Evolutionary conservation across 92 coral and sea anemone genomes (phyloP).

Genomic region (Zoanthus sansibaricus): DNA sequence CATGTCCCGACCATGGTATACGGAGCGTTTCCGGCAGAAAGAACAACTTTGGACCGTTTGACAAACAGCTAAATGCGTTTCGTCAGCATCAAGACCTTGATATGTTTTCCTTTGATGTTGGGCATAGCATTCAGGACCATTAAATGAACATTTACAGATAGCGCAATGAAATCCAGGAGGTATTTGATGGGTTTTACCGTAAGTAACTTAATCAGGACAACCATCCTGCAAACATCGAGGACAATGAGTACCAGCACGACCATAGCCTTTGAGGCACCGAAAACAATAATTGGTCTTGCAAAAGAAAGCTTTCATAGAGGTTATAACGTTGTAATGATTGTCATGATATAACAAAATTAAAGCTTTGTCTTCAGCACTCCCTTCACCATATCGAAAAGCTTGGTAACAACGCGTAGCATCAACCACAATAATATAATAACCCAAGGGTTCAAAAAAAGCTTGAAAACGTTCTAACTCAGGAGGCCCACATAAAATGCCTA

Average conservation of each 20-base stretch:
- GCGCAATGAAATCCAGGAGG: neutral
- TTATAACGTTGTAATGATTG: neutral
- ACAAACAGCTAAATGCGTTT: neutral
- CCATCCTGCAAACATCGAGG: neutral
- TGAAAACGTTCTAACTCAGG: neutral
- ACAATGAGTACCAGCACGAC: neutral
- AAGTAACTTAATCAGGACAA: no score
- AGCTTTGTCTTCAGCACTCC: neutral
- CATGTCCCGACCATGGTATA: neutral
- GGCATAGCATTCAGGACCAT: neutral
- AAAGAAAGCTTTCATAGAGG: neutral
- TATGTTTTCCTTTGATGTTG: neutral
- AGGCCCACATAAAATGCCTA: neutral
- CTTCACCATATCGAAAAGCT: slow-evolving; percentile 9
- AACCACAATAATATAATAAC: neutral
- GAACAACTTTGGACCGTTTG: neutral
- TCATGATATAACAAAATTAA: neutral
- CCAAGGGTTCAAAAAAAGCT: neutral
- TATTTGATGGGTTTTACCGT: neutral
- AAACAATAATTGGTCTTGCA: neutral
- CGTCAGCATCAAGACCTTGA: neutral
- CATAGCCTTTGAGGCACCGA: neutral
- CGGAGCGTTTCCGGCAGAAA: neutral
- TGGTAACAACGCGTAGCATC: neutral
- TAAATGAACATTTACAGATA: neutral